phyloP scores from a whole-genome alignment of 2,797 vertebrate species.

The Gobio occitaniae region DNA sequence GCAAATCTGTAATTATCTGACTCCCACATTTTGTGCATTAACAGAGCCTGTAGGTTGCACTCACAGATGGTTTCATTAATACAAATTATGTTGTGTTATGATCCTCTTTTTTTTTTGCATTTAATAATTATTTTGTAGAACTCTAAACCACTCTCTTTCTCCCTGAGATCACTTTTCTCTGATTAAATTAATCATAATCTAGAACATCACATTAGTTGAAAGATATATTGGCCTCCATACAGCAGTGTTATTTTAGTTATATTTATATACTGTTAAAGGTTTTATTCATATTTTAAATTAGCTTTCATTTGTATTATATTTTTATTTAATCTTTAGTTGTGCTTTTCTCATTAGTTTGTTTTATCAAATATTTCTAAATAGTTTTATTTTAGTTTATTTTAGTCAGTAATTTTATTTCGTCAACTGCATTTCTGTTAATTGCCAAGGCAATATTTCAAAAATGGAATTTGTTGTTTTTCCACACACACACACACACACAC shows the following conservation, averaged over 20 bases:
- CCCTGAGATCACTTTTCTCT: slow-evolving; percentile 1
- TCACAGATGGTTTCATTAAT: slow-evolving; percentile 12
- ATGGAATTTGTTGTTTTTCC: not conserved
- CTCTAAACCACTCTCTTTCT: not conserved
- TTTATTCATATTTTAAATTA: not conserved
- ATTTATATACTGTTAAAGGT: not conserved
- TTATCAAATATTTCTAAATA: not conserved
- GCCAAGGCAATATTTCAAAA: not conserved
- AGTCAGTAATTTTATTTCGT: not conserved
- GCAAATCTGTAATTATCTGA: slow-evolving; percentile 35
- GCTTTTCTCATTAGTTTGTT: not conserved
- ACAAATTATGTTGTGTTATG: slow-evolving; percentile 18
- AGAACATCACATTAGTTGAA: not conserved
- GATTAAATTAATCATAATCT: not conserved
- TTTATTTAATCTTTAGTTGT: not conserved
- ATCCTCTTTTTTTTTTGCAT: slow-evolving; percentile 6
- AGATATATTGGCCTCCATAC: not conserved
- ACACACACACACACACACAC: no score
- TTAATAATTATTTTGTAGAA: slow-evolving; percentile 10
- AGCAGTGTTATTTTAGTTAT: not conserved
- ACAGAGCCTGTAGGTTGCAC: slow-evolving; percentile 2
- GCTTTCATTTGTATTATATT: not conserved
- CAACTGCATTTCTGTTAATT: not conserved
- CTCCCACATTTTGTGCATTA: slow-evolving; percentile 44
- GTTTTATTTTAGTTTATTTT: not conserved